Conservation (phyloP, 2,888 invertebrate genomes). For the Athalia rosae region DNA sequence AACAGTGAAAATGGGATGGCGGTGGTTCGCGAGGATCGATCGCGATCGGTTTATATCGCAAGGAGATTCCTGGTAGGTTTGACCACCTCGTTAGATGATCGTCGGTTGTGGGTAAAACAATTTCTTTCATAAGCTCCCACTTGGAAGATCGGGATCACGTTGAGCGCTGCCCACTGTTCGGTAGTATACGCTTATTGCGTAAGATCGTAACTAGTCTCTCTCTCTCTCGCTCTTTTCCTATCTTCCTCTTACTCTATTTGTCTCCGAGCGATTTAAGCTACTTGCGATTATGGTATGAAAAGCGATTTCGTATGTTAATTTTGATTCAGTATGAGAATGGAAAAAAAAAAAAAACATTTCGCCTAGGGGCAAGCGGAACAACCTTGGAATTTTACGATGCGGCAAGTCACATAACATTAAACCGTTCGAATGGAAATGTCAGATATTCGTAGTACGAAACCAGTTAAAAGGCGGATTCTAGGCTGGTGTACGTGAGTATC, state of each 20-base stretch:
- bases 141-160: background rate
- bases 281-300: slow-evolving; percentile 32
- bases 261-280: slow-evolving; percentile 36
- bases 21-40: background rate
- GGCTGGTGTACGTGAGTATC: slow-evolving; percentile 3
- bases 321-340: background rate
- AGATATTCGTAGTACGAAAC: background rate
- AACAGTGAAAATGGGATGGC: slow-evolving; percentile 30
- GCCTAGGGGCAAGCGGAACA: slow-evolving; percentile 36
- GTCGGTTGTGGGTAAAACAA: slow-evolving; percentile 24
- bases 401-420: slow-evolving; percentile 22
- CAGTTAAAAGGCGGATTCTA: slow-evolving; percentile 15
- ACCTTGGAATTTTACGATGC: slow-evolving; percentile 43
- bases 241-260: slow-evolving; percentile 34
- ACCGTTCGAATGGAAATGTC: slow-evolving; percentile 20
- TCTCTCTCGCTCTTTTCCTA: slow-evolving; percentile 33
- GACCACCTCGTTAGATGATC: slow-evolving; percentile 15
- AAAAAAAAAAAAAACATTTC: slow-evolving; percentile 19
- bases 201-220: slow-evolving; percentile 31
- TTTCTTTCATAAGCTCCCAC: slow-evolving; percentile 17
- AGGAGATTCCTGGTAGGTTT: slow-evolving; percentile 3
- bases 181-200: slow-evolving; percentile 16
- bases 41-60: background rate
- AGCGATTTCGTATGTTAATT: slow-evolving; percentile 43
- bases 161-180: slow-evolving; percentile 35